phyloP scores from a whole-genome alignment of 2,113 vertebrate genomes.

The Lagopus muta region DNA sequence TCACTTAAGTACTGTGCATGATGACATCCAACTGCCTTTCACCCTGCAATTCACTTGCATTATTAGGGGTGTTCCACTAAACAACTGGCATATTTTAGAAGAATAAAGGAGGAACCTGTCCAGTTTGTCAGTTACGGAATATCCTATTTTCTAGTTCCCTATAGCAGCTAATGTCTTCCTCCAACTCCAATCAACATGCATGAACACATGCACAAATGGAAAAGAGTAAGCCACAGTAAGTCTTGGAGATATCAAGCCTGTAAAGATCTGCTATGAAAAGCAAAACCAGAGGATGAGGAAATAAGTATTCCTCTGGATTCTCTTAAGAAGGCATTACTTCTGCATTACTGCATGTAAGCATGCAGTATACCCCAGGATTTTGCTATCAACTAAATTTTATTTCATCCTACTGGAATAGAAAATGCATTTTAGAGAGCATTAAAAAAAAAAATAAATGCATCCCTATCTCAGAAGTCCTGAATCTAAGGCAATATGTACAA shows the following conservation, averaged over 20 bases:
- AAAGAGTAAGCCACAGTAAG: not conserved
- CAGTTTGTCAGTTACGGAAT: slow-evolving; percentile 42
- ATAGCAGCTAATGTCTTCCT: slow-evolving; percentile 25
- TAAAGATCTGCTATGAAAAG: not conserved
- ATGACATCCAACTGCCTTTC: slow-evolving; percentile 51
- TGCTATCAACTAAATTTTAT: not conserved
- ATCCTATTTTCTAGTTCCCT: slow-evolving; percentile 61
- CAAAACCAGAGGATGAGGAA: slow-evolving; percentile 14
- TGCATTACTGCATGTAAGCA: not conserved
- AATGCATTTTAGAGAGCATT: not conserved
- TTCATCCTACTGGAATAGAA: not conserved
- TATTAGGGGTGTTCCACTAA: slow-evolving; percentile 35
- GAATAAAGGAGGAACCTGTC: slow-evolving; percentile 53
- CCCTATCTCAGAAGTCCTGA: not conserved
- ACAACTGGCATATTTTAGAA: slow-evolving; percentile 25
- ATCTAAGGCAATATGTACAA: not conserved
- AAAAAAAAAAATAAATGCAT: not conserved
- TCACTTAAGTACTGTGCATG: slow-evolving; percentile 32
- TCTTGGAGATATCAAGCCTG: not conserved
- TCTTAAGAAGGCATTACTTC: not conserved
- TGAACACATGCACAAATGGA: not conserved
- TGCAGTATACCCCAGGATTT: not conserved
- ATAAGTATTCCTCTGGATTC: slow-evolving; percentile 22
- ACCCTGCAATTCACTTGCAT: slow-evolving; percentile 5
- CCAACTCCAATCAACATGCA: not conserved